Evolutionary conservation across 2,888 invertebrate species (phyloP).

Genomic region (Dascillus cervinus): DNA sequence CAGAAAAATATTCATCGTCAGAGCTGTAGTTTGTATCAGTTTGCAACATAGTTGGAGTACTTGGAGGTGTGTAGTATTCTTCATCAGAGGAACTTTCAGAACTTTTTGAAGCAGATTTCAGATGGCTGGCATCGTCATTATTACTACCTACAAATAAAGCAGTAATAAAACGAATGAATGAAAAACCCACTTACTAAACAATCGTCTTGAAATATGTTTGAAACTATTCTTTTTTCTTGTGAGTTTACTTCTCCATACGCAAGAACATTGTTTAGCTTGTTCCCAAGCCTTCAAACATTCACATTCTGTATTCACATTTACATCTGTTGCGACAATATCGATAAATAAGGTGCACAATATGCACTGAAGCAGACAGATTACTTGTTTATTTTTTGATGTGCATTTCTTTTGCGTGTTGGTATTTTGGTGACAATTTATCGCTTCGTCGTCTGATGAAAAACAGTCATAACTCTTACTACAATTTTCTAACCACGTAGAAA

Average conservation of each 20-base stretch:
- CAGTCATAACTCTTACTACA: slow-evolving; percentile 41
- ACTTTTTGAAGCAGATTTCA: too few relatives aligned
- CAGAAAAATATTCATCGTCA: slow-evolving; percentile 45
- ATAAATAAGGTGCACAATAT: slow-evolving; percentile 35
- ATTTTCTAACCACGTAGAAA: slow-evolving; percentile 23
- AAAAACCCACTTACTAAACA: slow-evolving; percentile 15
- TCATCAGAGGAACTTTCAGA: slow-evolving; percentile 22
- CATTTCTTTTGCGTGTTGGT: slow-evolving; percentile 8
- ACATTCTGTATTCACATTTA: slow-evolving; percentile 49
- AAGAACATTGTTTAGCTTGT: slow-evolving; percentile 50
- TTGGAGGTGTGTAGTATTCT: slow-evolving; percentile 59
- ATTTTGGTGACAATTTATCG: slow-evolving; percentile 26
- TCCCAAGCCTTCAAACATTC: slow-evolving; percentile 54
- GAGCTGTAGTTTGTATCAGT: slow-evolving; percentile 40
- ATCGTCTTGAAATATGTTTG: slow-evolving; percentile 33
- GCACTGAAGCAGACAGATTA: slow-evolving; percentile 42
- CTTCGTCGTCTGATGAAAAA: slow-evolving; percentile 53
- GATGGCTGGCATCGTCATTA: too few relatives aligned
- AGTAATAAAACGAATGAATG: slow-evolving; percentile 1
- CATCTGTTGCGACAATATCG: slow-evolving; percentile 34
- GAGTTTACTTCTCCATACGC: slow-evolving; percentile 53
- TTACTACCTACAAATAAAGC: not conserved
- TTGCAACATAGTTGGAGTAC: slow-evolving; percentile 35
- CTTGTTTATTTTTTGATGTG: slow-evolving; percentile 33
- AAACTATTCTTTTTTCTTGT: slow-evolving; percentile 44